Percentiles rank a stretch among this genome's conserved stretches.
phyloP scores from a whole-genome alignment of 2,888 invertebrate genomes.

The Agrenia bidenticulata region DNA sequence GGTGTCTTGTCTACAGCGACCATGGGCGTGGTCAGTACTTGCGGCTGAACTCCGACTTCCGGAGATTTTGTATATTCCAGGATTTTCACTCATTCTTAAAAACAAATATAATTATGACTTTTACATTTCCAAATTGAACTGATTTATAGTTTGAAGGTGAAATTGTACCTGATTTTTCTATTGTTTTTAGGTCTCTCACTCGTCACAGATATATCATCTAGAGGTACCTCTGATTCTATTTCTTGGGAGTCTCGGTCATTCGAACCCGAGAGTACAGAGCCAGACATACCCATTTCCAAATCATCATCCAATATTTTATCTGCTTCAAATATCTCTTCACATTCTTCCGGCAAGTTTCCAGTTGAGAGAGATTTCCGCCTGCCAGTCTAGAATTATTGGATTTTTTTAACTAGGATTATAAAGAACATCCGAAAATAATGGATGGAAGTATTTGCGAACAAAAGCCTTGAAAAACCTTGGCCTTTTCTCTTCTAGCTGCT shows the following conservation, averaged over 20 bases:
- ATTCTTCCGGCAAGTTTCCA: conserved; percentile 50
- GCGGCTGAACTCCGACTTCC: conserved; percentile 51
- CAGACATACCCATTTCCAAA: conserved; percentile 48
- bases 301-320: conserved; percentile 54
- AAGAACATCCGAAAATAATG: too few species aligned
- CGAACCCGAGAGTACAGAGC: conserved; percentile 46
- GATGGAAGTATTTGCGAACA: too few species aligned
- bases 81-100: conserved; percentile 51
- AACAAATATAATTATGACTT: too few species aligned
- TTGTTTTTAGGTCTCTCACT: conserved; percentile 41
- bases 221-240: conserved; percentile 41
- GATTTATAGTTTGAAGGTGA: neutral
- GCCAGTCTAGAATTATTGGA: conserved; percentile 32
- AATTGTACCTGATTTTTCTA: conserved; percentile 3
- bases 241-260: conserved; percentile 45
- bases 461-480: too few species aligned
- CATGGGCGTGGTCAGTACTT: conserved; percentile 48
- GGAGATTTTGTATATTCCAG: conserved; percentile 51
- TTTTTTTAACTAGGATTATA: neutral
- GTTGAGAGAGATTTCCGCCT: conserved; percentile 53
- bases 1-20: conserved; percentile 62
- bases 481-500: conserved; percentile 32
- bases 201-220: conserved; percentile 47
- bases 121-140: neutral
- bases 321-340: conserved; percentile 54